Base-by-base conservation (phyloP, 2,113 vertebrate species). In the Pagrus major region DNA sequence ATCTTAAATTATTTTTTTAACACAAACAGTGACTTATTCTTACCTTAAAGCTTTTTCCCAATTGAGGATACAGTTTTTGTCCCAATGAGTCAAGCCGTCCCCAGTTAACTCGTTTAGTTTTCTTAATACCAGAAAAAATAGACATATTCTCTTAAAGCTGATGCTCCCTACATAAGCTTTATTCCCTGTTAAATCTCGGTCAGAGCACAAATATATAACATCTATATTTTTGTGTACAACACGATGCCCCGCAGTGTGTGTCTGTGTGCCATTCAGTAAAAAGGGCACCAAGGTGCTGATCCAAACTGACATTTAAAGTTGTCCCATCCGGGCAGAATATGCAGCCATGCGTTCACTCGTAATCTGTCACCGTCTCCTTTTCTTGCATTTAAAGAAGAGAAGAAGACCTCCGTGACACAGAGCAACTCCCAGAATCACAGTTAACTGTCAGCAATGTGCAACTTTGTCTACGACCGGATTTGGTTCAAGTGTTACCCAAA, bases 241-340 rank as follows among this genome's bases (percentile, higher is more conserved):
- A 29, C 77, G 33, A 11, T 44, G 49, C 76, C 59, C 41, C n/a
- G 9, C 49, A 39, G 41, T 25, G 9, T 65, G 9, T 65, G 69
- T 84, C 18, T 65, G 49, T 20, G 44, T 72, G 35, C 51, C 69
- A 58, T 63, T 75, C 20, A 42, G 44, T 33, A 51, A 54, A 74
- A 82, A 86, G 49, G 25, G 27, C 68, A 49, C 31, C 42, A 80
- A 88, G 74, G 75, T 89, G 76, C 56, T 84, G 77, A 84, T 86
- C 69, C 68, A 76, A 72, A 82, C 51, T 88, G 87, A 85, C 85
- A 72, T 86, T 82, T 88, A 70, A 85, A 86, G 67, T 52, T 47
- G 72, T 69, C 73, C 21, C 66, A 73, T 84, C 23, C 2, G 18
- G 81, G 56, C 78, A 58, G 16, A 80, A 71, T 80, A 63, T 56